Base-by-base conservation (phyloP, 2,888 invertebrate species). In the Phortica okadai region DNA sequence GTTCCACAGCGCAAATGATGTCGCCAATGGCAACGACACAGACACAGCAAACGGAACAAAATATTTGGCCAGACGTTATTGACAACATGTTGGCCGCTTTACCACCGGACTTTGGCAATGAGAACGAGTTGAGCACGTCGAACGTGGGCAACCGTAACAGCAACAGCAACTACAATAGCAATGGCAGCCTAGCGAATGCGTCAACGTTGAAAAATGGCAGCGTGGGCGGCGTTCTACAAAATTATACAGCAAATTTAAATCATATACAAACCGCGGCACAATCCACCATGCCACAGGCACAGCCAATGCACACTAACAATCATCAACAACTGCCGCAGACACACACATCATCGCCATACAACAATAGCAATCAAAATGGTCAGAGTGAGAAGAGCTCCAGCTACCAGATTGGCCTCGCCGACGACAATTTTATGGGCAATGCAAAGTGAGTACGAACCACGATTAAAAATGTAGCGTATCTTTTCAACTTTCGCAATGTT, bases 341-440 rank as follows among this genome's bases (percentile, higher is more conserved):
- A 14, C 25, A 56, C 7, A 0, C 56, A 73, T 2, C 81, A 80
- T 11, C 77, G n/a, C 33, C 42, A n/a, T 41, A 45, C 56, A 45
- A 67, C 56, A 62, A 14, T 16, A 79, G 75, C 25, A 82, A 80
- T 72, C 78, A 81, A n/a, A 80, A 82, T 14, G 86, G 84, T 69
- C 87, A 85, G 54, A 83, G 83, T 41, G 90, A 90, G 70, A 89
- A 88, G 76, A 89, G 80, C 77, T 82, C 88, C 44, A 88, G 90
- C 75, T 90, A 88, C 79, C 89, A 89, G 73, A 89, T 90, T 74
- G 89, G 89, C 14, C 78, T 76, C 6, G 76, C 86, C 8, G 90
- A 89, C 70, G 85, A 89, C 41, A 90, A 88, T 62, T 84, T 87
- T 14, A 83, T 89, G 78, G 90, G 88, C 75, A 89, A 83, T 73